phyloP scores from a whole-genome alignment of 1,140 invertebrate species.

The Gonatopus flavifemur region DNA sequence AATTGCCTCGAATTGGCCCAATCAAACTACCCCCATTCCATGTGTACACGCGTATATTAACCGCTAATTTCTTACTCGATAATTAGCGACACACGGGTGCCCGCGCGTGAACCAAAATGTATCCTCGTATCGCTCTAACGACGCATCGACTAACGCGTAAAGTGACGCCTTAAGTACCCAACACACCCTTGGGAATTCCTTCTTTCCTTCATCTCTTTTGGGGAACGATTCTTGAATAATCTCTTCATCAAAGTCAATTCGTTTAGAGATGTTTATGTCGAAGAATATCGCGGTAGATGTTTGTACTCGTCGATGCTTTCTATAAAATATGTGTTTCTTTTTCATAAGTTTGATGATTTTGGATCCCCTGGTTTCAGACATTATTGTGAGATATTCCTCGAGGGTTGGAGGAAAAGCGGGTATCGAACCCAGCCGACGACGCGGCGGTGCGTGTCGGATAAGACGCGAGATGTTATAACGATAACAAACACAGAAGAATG shows the following conservation, averaged over 20 bases:
- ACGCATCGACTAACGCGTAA: too few species aligned
- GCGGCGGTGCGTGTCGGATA: slow-evolving; percentile 13
- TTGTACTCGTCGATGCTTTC: too few species aligned
- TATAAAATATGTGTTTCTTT: background rate
- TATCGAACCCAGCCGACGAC: slow-evolving; percentile 8
- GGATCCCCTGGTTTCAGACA: too few species aligned
- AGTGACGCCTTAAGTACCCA: too few species aligned
- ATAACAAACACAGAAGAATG: too few species aligned
- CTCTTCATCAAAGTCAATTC: too few species aligned
- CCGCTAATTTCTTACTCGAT: slow-evolving; percentile 54
- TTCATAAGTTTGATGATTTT: too few species aligned
- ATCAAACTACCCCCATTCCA: slow-evolving; percentile 60
- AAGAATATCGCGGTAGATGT: too few species aligned
- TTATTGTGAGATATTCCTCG: slow-evolving; percentile 1
- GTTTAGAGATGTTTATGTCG: too few species aligned
- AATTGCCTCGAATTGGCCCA: slow-evolving; percentile 62
- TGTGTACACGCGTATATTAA: slow-evolving; percentile 56
- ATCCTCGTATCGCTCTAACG: slow-evolving; percentile 19
- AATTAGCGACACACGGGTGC: slow-evolving; percentile 43
- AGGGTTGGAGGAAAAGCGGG: background rate
- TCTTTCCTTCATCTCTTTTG: too few species aligned
- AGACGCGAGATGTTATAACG: slow-evolving; percentile 41
- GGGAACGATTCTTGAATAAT: too few species aligned
- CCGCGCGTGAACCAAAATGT: slow-evolving; percentile 17
- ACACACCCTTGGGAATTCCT: too few species aligned